phyloP scores from a whole-genome alignment of 2,113 vertebrate species.

The Abramis brama region DNA sequence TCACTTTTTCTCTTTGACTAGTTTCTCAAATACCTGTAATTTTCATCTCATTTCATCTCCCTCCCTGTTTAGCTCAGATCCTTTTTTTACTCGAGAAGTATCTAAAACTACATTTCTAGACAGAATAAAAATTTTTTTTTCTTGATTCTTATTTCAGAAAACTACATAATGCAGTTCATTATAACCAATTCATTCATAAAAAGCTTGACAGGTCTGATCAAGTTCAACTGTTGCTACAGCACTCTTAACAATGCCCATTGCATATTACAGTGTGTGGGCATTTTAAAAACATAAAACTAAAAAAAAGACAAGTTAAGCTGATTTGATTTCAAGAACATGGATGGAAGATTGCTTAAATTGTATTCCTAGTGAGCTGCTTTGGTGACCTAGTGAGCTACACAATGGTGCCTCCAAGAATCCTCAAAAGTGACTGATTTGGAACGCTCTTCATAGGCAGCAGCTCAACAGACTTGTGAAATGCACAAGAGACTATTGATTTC shows the following conservation, averaged over 20 bases:
- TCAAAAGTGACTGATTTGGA: not conserved
- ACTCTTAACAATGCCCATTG: not conserved
- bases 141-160: not conserved
- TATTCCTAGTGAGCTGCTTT: not conserved
- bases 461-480: not conserved
- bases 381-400: not conserved
- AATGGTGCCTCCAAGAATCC: not conserved
- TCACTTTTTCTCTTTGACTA: constrained; percentile 49
- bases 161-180: not conserved
- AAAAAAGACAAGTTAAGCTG: not conserved
- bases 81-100: not conserved
- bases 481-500: not conserved
- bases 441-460: not conserved
- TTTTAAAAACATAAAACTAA: not conserved
- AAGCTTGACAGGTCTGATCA: not conserved
- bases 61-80: not conserved
- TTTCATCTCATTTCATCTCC: constrained; percentile 46
- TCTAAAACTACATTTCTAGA: not conserved
- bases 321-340: not conserved
- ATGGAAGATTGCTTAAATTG: not conserved
- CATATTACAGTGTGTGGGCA: not conserved
- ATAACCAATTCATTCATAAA: not conserved
- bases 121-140: not conserved
- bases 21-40: constrained; percentile 64
- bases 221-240: no score